Conservation (phyloP, 2,888 invertebrate species). For the Drosophila limbata region DNA sequence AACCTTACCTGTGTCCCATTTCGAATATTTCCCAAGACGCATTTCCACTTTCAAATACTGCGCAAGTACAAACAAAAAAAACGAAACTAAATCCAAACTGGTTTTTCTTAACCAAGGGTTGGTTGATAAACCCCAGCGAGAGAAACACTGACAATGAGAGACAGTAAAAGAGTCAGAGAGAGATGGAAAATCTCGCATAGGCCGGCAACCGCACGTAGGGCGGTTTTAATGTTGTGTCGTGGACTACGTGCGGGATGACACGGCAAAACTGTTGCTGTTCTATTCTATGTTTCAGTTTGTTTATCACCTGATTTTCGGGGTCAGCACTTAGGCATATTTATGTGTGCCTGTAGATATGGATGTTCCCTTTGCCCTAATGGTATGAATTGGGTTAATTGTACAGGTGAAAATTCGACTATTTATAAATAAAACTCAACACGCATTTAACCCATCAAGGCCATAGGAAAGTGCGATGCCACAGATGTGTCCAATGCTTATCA, state of each 20-base stretch:
- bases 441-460: slow-evolving; percentile 12
- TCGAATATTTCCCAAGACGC: slow-evolving; percentile 59
- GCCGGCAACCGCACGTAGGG: slow-evolving; percentile 61
- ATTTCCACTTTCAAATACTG: slow-evolving; percentile 54
- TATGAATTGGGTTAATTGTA: slow-evolving; percentile 50
- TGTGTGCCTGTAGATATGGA: slow-evolving; percentile 27
- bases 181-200: slow-evolving; percentile 26
- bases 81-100: slow-evolving; percentile 47
- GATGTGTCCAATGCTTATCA: slow-evolving; percentile 21
- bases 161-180: slow-evolving; percentile 1
- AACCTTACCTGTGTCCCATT: slow-evolving; percentile 29
- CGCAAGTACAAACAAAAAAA: slow-evolving; percentile 66
- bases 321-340: slow-evolving; percentile 46
- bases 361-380: slow-evolving; percentile 3
- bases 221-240: slow-evolving; percentile 30
- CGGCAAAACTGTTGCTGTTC: slow-evolving; percentile 45
- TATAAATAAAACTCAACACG: not conserved
- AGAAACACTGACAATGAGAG: not conserved
- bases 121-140: slow-evolving; percentile 47
- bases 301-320: slow-evolving; percentile 53
- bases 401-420: slow-evolving; percentile 4
- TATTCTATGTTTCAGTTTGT: slow-evolving; percentile 23
- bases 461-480: slow-evolving; percentile 28
- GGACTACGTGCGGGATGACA: slow-evolving; percentile 74
- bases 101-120: slow-evolving; percentile 50